Percentiles rank a stretch among this genome's conserved stretches.
Evolutionary conservation across 1,140 invertebrate genomes (phyloP).

Genomic region (Maconellicoccus hirsutus): DNA sequence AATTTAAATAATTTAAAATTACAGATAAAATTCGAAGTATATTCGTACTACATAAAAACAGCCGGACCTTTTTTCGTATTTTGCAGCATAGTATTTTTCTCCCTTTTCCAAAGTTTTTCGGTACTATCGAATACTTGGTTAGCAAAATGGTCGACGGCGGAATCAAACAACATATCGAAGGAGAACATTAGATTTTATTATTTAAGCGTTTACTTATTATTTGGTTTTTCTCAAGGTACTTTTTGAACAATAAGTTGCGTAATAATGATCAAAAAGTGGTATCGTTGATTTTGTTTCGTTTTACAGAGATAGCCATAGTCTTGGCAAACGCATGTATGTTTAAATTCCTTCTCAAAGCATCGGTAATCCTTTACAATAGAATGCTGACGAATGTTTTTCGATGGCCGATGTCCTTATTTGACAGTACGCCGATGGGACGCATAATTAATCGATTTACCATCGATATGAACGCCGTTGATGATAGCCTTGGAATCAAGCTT

Average conservation of each 20-base stretch:
- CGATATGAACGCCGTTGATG: slow-evolving; percentile 58
- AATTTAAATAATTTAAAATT: too few species aligned
- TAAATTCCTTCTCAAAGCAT: slow-evolving; percentile 41
- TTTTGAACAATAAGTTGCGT: not conserved
- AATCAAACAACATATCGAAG: too few species aligned
- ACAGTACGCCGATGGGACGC: slow-evolving; percentile 74
- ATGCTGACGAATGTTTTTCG: slow-evolving; percentile 64
- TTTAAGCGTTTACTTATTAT: slow-evolving; percentile 73
- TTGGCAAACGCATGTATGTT: not conserved
- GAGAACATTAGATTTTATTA: slow-evolving; percentile 60
- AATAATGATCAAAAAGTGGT: too few species aligned
- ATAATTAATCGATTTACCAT: slow-evolving; percentile 71
- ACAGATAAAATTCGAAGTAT: slow-evolving; percentile 76
- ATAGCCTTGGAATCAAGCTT: slow-evolving; percentile 34
- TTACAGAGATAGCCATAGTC: not conserved
- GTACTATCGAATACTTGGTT: slow-evolving; percentile 90
- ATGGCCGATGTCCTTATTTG: slow-evolving; percentile 69
- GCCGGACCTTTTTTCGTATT: slow-evolving; percentile 57
- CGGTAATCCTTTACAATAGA: slow-evolving; percentile 56
- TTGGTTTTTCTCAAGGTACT: slow-evolving; percentile 70
- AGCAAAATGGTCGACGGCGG: slow-evolving; percentile 63
- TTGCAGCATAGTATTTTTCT: slow-evolving; percentile 57
- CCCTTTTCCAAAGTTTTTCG: slow-evolving; percentile 72
- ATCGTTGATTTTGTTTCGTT: not conserved
- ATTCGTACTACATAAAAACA: slow-evolving; percentile 76